phyloP scores from a whole-genome alignment of 2,797 vertebrate species.

The Rhincodon typus region DNA sequence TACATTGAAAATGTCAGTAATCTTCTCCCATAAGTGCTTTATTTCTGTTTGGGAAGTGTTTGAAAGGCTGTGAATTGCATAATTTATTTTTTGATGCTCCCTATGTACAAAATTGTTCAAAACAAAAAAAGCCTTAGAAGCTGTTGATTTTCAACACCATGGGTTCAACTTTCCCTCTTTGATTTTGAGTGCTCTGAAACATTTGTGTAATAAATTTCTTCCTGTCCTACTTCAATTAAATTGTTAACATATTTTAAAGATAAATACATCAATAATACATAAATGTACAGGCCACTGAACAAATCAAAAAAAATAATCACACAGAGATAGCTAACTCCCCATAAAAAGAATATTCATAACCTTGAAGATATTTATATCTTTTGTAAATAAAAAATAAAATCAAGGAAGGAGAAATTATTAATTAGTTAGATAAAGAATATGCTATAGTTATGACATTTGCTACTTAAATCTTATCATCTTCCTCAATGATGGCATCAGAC shows the following conservation, averaged over 20 bases:
- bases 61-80: background rate
- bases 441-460: background rate
- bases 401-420: background rate
- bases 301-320: background rate
- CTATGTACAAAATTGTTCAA: background rate
- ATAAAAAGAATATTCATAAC: background rate
- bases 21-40: background rate
- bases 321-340: background rate
- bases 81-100: background rate
- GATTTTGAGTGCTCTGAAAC: background rate
- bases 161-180: background rate
- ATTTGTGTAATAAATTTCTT: background rate
- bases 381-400: background rate
- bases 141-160: background rate
- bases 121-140: background rate
- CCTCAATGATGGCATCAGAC: background rate
- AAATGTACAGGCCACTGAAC: background rate
- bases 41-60: background rate
- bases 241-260: background rate
- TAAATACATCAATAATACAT: background rate
- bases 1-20: background rate
- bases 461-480: background rate
- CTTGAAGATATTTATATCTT: background rate
- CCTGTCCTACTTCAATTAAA: background rate
- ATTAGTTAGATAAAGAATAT: background rate